Evolutionary conservation across 2,888 invertebrate genomes (phyloP).

Genomic region (Salticus scenicus): DNA sequence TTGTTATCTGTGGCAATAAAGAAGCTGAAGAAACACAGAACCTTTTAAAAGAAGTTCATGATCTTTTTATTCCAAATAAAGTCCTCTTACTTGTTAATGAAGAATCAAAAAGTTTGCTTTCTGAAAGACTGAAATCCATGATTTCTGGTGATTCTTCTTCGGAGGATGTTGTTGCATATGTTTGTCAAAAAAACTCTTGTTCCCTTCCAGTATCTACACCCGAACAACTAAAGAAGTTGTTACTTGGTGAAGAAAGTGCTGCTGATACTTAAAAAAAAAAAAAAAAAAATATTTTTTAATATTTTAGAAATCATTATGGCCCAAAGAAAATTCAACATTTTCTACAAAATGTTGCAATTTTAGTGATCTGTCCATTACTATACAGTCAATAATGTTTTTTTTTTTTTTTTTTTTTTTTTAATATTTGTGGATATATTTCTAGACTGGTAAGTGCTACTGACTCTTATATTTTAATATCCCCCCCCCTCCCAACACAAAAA

Average conservation of each 20-base stretch:
- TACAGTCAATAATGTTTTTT: too few species aligned
- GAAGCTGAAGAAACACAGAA: slow-evolving; percentile 82
- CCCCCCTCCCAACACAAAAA: too few species aligned
- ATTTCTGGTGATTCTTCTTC: slow-evolving; percentile 77
- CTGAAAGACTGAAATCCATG: slow-evolving; percentile 76
- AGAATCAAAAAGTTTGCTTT: slow-evolving; percentile 75
- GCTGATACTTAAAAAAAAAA: slow-evolving; percentile 21
- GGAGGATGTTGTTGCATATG: slow-evolving; percentile 84
- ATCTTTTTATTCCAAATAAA: slow-evolving; percentile 82
- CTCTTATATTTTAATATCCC: neutral
- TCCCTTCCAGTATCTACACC: slow-evolving; percentile 84
- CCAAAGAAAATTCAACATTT: neutral
- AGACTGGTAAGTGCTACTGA: neutral
- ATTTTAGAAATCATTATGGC: slow-evolving; percentile 3
- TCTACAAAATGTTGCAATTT: neutral
- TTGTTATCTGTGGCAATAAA: slow-evolving; percentile 79
- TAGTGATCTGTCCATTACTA: neutral
- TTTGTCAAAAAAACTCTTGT: slow-evolving; percentile 86
- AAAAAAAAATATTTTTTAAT: slow-evolving; percentile 25
- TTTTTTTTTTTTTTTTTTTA: too few species aligned
- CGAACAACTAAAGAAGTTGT: slow-evolving; percentile 80
- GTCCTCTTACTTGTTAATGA: slow-evolving; percentile 81
- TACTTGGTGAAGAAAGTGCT: slow-evolving; percentile 73
- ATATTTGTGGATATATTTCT: neutral
- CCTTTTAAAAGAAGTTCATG: slow-evolving; percentile 81